Evolutionary conservation across 64 coral and sea anemone genomes (phyloP).

Genomic region (Catalaphyllia jardinei): DNA sequence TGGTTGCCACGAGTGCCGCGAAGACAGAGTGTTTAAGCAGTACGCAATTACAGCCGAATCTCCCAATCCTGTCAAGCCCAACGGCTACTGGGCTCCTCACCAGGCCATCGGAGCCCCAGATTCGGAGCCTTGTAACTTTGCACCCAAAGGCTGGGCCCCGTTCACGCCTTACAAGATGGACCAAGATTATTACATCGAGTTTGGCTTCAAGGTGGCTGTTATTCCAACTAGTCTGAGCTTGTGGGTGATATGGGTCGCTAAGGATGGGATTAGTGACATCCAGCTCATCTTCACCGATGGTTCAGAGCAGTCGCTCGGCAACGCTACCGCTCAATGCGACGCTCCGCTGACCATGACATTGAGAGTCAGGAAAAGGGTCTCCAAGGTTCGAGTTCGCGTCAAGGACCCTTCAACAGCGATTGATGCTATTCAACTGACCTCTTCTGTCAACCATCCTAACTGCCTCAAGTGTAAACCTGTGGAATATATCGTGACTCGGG

Average conservation of each 20-base stretch:
- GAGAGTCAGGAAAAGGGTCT: slow-evolving; percentile 75
- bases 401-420: slow-evolving; percentile 52
- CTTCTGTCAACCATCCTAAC: slow-evolving; percentile 91
- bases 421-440: slow-evolving; percentile 91
- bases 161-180: background rate
- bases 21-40: slow-evolving; percentile 85
- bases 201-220: slow-evolving; percentile 89
- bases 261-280: slow-evolving; percentile 78
- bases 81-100: slow-evolving; percentile 69
- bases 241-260: slow-evolving; percentile 70
- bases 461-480: slow-evolving; percentile 79
- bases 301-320: slow-evolving; percentile 62
- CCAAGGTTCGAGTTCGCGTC: slow-evolving; percentile 71
- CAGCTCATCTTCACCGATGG: slow-evolving; percentile 70
- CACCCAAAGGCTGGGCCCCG: slow-evolving; percentile 57
- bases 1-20: slow-evolving; percentile 82
- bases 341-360: slow-evolving; percentile 78
- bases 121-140: slow-evolving; percentile 54
- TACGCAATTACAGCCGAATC: slow-evolving; percentile 80
- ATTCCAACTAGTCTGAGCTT: slow-evolving; percentile 69
- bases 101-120: slow-evolving; percentile 91
- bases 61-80: slow-evolving; percentile 48
- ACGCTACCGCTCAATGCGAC: slow-evolving; percentile 92
- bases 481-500: slow-evolving; percentile 65
- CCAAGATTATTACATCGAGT: slow-evolving; percentile 70